Conservation (phyloP, 2,888 invertebrate species). For the Caenorhabditis uteleia region DNA sequence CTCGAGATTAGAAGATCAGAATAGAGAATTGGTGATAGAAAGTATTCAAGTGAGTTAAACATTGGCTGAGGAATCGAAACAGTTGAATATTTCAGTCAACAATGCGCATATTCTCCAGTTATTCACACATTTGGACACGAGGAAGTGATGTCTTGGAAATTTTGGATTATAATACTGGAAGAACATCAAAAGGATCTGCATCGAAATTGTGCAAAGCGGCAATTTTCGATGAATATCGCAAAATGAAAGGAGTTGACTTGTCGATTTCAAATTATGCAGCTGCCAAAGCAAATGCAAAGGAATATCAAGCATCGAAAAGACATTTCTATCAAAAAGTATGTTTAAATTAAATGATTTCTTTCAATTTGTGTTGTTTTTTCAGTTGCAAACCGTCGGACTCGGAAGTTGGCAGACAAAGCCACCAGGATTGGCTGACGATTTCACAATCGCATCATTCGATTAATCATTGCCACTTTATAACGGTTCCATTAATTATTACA, state of each 20-base stretch:
- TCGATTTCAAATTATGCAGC: conserved; percentile 14
- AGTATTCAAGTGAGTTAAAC: conserved; percentile 9
- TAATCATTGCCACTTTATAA: too few relatives aligned
- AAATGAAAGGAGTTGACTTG: not conserved
- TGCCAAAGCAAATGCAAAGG: conserved; percentile 23
- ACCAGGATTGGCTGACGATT: conserved; percentile 23
- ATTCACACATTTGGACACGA: conserved; percentile 15
- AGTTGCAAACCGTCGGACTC: conserved; percentile 33
- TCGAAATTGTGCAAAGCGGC: conserved; percentile 30
- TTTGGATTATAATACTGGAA: conserved; percentile 21
- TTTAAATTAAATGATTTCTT: too few relatives aligned
- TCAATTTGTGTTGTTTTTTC: too few relatives aligned
- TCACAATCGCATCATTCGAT: conserved; percentile 22
- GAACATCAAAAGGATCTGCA: conserved; percentile 17
- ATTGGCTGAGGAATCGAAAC: not conserved
- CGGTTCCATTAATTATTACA: too few relatives aligned
- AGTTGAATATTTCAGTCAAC: conserved; percentile 1
- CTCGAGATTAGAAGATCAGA: conserved; percentile 3
- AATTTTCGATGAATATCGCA: conserved; percentile 22
- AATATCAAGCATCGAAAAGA: conserved; percentile 40
- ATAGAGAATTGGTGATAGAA: conserved; percentile 6
- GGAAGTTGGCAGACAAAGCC: conserved; percentile 51
- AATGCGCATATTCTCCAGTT: conserved; percentile 3
- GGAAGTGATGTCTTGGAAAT: conserved; percentile 14
- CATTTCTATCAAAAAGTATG: conserved; percentile 39